Conservation (phyloP, 2,888 invertebrate genomes). For the Drymonia ruficornis region DNA sequence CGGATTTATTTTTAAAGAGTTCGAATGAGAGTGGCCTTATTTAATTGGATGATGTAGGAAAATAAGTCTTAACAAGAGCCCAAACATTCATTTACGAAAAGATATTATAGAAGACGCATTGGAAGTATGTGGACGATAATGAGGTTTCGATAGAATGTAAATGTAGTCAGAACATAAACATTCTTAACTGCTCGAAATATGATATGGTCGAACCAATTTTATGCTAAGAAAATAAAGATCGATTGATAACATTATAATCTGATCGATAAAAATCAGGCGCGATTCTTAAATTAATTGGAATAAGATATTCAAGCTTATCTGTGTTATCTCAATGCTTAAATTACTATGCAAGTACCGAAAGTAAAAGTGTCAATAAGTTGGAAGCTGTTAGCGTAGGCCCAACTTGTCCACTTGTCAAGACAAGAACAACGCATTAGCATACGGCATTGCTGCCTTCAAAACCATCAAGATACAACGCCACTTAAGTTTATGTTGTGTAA, state of each 20-base stretch:
- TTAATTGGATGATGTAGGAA: conserved; percentile 66
- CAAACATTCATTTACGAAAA: conserved; percentile 26
- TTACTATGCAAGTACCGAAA: conserved; percentile 41
- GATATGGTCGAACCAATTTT: too few relatives aligned
- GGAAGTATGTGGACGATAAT: too few relatives aligned
- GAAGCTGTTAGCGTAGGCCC: conserved; percentile 53
- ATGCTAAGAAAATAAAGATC: conserved; percentile 3
- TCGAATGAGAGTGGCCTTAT: conserved; percentile 42
- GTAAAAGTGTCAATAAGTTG: conserved; percentile 57
- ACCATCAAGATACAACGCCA: conserved; percentile 32
- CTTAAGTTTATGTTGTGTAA: conserved; percentile 23
- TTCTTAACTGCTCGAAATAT: too few relatives aligned
- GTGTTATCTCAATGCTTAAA: conserved; percentile 10
- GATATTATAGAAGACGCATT: conserved; percentile 5
- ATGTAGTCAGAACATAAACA: too few relatives aligned
- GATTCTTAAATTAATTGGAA: neutral
- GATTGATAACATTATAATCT: conserved; percentile 4
- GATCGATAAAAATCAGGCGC: neutral
- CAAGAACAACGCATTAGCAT: conserved; percentile 67
- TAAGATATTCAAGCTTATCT: neutral
- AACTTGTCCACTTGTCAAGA: conserved; percentile 50
- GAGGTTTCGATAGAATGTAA: too few relatives aligned
- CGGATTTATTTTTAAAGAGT: conserved; percentile 52
- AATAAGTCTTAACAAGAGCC: conserved; percentile 20
- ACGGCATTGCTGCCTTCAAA: conserved; percentile 54